A percentile compares a stretch with the other conserved stretches of the same genome.
Conservation (phyloP, 2,113 vertebrate species). For the Corythoichthys intestinalis region DNA sequence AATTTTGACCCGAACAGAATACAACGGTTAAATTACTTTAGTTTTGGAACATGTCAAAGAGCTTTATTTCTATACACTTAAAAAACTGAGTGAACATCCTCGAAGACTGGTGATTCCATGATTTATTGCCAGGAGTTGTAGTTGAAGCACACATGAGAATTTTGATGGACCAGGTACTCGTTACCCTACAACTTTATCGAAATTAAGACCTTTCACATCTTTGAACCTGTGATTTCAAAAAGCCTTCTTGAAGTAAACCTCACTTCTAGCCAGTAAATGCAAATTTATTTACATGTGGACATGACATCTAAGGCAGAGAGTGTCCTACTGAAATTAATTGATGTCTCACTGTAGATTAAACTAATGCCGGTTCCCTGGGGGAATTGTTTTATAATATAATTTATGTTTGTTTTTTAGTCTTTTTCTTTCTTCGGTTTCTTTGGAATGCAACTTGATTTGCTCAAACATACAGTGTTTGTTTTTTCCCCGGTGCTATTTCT, state of each 20-base stretch:
- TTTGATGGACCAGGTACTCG: background rate
- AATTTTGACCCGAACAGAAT: no score
- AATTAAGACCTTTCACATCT: background rate
- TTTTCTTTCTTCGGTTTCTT: background rate
- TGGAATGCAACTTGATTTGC: background rate
- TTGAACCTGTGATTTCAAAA: background rate
- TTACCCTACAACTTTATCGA: background rate
- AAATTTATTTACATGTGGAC: background rate
- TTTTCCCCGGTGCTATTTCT: no score
- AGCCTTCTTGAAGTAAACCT: background rate
- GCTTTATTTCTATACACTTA: no score
- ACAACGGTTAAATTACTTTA: no score
- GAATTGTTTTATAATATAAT: background rate
- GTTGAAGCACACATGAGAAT: background rate
- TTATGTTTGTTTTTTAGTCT: background rate
- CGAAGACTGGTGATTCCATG: no score
- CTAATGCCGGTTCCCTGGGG: background rate
- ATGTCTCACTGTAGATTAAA: background rate
- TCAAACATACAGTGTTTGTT: no score
- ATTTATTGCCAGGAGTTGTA: no score
- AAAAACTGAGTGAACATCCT: no score
- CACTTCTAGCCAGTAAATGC: background rate
- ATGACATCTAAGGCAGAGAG: background rate
- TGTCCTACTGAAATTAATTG: background rate
- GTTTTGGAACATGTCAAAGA: no score